These are phyloP conservation scores for Acropora yongei DNA, from an alignment of 64 coral and sea anemone genomes.

Conservation along the genomic window DNA sequence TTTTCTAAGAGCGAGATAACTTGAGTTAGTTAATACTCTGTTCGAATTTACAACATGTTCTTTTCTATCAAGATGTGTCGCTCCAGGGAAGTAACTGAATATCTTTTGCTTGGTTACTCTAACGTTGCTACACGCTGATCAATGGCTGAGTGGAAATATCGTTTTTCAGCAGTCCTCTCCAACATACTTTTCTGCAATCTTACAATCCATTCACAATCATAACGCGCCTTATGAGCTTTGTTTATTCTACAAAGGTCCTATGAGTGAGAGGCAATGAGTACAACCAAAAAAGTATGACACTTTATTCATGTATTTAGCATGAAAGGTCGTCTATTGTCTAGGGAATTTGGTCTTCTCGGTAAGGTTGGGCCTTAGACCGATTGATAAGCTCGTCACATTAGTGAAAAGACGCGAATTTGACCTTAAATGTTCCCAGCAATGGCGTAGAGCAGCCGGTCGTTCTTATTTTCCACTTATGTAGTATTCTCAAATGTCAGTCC, in stretches of 20 bases:
- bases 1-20: neutral
- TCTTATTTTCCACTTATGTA: neutral
- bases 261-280: no score
- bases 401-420: no score
- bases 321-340: no score
- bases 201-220: neutral
- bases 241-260: no score
- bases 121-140: neutral
- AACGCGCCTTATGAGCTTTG: neutral
- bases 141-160: neutral
- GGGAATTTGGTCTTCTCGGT: no score
- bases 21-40: neutral
- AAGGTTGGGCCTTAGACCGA: no score
- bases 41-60: neutral
- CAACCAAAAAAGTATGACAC: no score
- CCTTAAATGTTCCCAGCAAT: no score
- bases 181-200: neutral
- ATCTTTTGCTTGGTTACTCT: neutral
- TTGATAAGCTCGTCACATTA: no score
- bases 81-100: neutral
- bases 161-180: neutral
- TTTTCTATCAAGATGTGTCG: neutral
- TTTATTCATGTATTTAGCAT: no score
- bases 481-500: neutral
- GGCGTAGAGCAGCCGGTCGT: no score